phyloP scores from a whole-genome alignment of 2,888 invertebrate species.

The Belgica antarctica region DNA sequence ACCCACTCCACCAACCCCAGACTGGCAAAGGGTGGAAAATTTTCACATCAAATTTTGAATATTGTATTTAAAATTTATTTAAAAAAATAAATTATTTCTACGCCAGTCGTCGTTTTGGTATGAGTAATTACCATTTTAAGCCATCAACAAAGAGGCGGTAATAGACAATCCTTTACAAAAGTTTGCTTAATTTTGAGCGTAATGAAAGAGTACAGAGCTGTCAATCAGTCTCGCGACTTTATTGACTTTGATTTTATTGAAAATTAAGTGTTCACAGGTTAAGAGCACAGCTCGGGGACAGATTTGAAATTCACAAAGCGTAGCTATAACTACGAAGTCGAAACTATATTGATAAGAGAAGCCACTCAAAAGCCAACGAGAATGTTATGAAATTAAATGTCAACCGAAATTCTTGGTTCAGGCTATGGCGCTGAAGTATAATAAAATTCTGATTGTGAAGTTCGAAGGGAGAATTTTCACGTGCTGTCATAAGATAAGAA shows the following conservation, averaged over 20 bases:
- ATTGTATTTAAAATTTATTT: not conserved
- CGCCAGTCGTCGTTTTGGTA: no score
- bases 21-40: not conserved
- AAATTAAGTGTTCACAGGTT: no score
- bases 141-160: no score
- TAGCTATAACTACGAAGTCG: not conserved
- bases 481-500: not conserved
- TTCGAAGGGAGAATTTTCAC: not conserved
- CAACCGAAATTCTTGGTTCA: not conserved
- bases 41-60: not conserved
- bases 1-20: not conserved
- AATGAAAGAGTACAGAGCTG: not conserved
- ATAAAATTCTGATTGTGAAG: slow-evolving; percentile 17
- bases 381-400: not conserved
- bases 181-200: no score
- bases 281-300: no score
- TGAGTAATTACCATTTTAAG: no score
- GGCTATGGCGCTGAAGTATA: not conserved
- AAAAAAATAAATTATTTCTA: no score
- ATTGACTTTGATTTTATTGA: no score
- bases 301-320: slow-evolving; percentile 16
- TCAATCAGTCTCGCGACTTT: not conserved
- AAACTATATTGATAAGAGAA: slow-evolving; percentile 3
- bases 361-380: not conserved
- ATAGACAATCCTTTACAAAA: no score